Evolutionary conservation across 2,888 invertebrate species (phyloP), one percentile per base, ranked within the genome.

Genomic region (Xestia sexstrigata): DNA sequence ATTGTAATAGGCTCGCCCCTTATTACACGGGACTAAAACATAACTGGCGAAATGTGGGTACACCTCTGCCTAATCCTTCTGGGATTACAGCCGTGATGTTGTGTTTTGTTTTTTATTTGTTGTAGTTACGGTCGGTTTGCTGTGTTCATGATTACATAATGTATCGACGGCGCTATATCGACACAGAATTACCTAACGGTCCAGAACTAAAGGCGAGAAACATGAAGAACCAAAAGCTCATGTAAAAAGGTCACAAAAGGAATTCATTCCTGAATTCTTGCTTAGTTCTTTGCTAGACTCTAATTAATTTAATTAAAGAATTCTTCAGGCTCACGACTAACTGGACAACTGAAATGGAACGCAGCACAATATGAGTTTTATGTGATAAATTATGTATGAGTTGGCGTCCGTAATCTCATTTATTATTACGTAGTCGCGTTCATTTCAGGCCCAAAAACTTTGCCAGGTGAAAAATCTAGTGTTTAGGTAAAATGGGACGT

Each of bases 301-400:
- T 72, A 79, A 82, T 76, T 75, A 79, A 55, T 35, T n/a, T 35
- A 9, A 74, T 30, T 45, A 65, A 75, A 80, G 11, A 71, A 76
- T 9, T 58, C 35, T 67, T 47, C 49, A 62, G 63, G 66, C 67
- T 42, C 60, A 68, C 55, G 58, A 45, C 60, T 70, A 79, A 81
- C 68, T 78, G 75, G 72, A 79, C 79, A 80, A 84, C 72, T 78
- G 70, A 78, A 85, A 84, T 85, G 69, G 75, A 74, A 79, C 79
- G 70, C 45, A 55, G 76, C 74, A 76, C 79, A 88, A 88, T 88
- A 87, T 87, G 80, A 89, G 88, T 39, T 88, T 88, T 85, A 76
- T 75, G 72, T 72, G 62, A 84, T 91, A 86, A 90, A 92, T 91
- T 90, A 93, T 92, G 87, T 89, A 92, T 86, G 87, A 89, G 81